phyloP scores from a whole-genome alignment of 2,888 invertebrate species.

The Nebria brevicollis region DNA sequence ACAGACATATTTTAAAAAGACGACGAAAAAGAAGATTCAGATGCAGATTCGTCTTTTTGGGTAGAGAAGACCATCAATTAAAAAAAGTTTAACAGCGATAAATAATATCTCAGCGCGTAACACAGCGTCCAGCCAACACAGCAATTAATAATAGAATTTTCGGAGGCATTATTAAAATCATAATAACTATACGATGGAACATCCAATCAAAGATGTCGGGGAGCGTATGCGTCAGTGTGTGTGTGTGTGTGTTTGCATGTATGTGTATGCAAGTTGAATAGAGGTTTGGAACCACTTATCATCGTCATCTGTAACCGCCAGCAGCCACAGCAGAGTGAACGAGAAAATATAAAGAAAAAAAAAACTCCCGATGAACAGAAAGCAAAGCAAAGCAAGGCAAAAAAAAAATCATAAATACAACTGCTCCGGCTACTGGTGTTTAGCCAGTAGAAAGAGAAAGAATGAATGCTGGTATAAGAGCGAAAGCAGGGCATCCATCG shows the following conservation, averaged over 20 bases:
- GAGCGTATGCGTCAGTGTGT: slow-evolving; percentile 23
- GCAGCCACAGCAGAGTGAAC: slow-evolving; percentile 11
- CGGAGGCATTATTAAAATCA: slow-evolving; percentile 45
- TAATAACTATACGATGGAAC: slow-evolving; percentile 36
- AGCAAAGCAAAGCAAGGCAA: slow-evolving; percentile 25
- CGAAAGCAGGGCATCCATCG: slow-evolving; percentile 20
- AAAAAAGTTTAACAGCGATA: slow-evolving; percentile 42
- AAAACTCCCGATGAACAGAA: slow-evolving; percentile 24
- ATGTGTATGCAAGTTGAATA: slow-evolving; percentile 26
- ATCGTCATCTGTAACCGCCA: slow-evolving; percentile 32
- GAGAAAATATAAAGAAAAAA: neutral
- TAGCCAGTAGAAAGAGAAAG: slow-evolving; percentile 32
- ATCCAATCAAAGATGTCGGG: slow-evolving; percentile 41
- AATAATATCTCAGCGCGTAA: slow-evolving; percentile 41
- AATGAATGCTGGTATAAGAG: slow-evolving; percentile 16
- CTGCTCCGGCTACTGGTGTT: slow-evolving; percentile 42
- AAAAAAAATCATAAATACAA: slow-evolving; percentile 44
- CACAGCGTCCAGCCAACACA: slow-evolving; percentile 33
- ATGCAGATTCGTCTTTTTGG: slow-evolving; percentile 11
- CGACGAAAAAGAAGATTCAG: neutral
- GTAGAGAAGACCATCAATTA: slow-evolving; percentile 30
- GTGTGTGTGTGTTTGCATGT: slow-evolving; percentile 10
- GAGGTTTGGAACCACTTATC: slow-evolving; percentile 40
- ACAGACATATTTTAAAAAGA: slow-evolving; percentile 19
- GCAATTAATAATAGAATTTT: slow-evolving; percentile 46